Evolutionary conservation across 2,888 invertebrate species (phyloP), one percentile per base, ranked within the genome.

Genomic region (Acronicta leporina): DNA sequence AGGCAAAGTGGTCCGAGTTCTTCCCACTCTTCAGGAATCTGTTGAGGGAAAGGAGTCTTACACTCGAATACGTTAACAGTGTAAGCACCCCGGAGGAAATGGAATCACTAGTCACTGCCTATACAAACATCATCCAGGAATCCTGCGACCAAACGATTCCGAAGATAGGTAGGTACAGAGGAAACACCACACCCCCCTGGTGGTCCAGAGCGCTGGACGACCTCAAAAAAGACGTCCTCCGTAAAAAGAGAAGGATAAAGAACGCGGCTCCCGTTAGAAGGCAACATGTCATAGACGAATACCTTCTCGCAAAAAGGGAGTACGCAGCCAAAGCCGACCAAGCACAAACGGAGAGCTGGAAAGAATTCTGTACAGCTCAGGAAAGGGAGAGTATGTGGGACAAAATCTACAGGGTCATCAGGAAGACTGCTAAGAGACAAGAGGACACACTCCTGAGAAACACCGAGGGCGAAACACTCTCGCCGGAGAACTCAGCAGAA

Each of bases 301-400:
- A 75, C 59, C 3, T 66, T 0, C 5, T 14, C 15, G 48, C 68
- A 0, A 75, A 68, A 43, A 8, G 45, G 0, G 11, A 15, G 0
- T 78, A 77, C 35, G 38, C 40, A 0, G 14, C 6, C 0, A 51
- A 33, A 27, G 63, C 57, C 25, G 5, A 58, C 20, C 20, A 63
- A 25, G 71, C 73, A 27, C 64, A 59, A 25, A 77, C 73, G 0
- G 10, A 50, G 4, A 69, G 60, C 27, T 76, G 75, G 75, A 73
- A 75, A 44, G 56, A 68, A 5, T 75, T 73, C 51, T 77, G 77
- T 48, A 9, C 59, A 7, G 70, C n/a, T 8, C 73, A 79, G 40
- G 68, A 72, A 0, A 61, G 44, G 13, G 70, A 75, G 14, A 64
- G 68, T 16, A 50, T 76, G 59, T 74, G 72, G 72, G 64, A 75